Evolutionary conservation across 2,888 invertebrate species (phyloP).

Genomic region (Exocentrus adspersus): DNA sequence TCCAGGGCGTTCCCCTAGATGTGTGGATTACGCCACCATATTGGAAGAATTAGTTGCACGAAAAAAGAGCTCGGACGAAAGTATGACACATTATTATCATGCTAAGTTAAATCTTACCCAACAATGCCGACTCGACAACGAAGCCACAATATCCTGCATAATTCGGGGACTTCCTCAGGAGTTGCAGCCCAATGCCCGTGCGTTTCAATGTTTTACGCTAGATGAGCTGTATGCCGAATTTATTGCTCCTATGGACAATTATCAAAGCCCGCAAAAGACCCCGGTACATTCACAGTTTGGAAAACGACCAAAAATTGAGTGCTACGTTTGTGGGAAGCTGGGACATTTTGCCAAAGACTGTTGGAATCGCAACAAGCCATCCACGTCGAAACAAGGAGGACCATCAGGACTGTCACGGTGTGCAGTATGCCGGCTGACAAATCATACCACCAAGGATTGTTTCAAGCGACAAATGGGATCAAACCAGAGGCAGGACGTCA

Average conservation of each 20-base stretch:
- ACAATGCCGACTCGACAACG: constrained; percentile 5
- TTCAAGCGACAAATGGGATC: no score
- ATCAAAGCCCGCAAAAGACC: no score
- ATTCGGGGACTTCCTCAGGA: not conserved
- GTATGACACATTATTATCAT: not conserved
- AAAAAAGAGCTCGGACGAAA: not conserved
- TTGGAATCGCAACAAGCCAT: no score
- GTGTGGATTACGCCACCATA: not conserved
- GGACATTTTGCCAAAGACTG: no score
- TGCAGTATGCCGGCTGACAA: no score
- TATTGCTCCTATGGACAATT: not conserved
- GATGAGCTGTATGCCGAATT: constrained; percentile 6
- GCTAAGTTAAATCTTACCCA: not conserved
- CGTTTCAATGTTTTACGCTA: not conserved
- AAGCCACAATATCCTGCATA: not conserved
- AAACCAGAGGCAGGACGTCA: no score
- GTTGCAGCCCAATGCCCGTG: constrained; percentile 2
- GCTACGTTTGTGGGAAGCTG: not conserved
- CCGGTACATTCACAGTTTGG: no score
- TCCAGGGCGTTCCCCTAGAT: not conserved
- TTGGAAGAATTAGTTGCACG: not conserved
- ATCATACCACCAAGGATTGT: no score
- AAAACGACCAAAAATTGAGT: not conserved
- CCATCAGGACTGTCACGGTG: no score
- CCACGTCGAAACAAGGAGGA: no score